Evolutionary conservation across 2,797 vertebrate species (phyloP).

Genomic region (Crocodylus rhombifer): DNA sequence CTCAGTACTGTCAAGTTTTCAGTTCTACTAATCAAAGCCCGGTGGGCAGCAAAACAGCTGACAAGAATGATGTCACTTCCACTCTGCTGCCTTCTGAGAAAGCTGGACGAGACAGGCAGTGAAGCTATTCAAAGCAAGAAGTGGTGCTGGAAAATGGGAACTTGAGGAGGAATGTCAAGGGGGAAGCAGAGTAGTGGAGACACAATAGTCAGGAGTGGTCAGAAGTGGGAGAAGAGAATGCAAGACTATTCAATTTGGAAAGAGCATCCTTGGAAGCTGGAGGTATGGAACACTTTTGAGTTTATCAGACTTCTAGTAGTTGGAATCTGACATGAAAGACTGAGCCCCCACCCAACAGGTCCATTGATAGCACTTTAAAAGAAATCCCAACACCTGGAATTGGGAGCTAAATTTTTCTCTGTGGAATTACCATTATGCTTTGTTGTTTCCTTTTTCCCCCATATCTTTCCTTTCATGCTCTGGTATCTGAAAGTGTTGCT

Average conservation of each 20-base stretch:
- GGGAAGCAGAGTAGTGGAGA: neutral
- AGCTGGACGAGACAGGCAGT: neutral
- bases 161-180: neutral
- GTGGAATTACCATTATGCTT: neutral
- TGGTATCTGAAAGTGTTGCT: neutral
- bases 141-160: neutral
- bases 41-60: neutral
- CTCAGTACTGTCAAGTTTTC: neutral
- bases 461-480: accelerated
- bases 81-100: neutral
- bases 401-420: neutral
- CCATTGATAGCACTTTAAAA: neutral
- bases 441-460: neutral
- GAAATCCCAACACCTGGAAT: neutral
- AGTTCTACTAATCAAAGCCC: neutral
- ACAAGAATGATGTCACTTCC: neutral
- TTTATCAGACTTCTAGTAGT: neutral
- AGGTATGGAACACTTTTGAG: neutral
- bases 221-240: neutral
- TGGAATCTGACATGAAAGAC: neutral
- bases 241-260: neutral
- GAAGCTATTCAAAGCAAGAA: neutral
- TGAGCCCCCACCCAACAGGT: neutral
- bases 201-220: neutral
- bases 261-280: neutral